These are phyloP conservation scores for Nansenia antarctica DNA, from an alignment of 2,113 vertebrate species.

Conservation along the genomic window DNA sequence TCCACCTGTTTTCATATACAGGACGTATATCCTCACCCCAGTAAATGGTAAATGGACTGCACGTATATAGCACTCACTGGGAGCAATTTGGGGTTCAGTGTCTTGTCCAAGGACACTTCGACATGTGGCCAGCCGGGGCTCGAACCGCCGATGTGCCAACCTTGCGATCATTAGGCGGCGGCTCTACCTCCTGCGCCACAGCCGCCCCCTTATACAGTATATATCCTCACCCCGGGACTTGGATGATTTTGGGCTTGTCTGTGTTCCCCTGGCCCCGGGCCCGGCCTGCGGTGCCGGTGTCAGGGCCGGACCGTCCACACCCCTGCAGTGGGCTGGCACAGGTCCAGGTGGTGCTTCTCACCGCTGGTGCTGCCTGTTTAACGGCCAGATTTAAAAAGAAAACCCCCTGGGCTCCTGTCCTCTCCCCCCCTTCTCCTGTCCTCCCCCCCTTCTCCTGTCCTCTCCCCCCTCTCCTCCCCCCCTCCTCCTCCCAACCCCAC, in stretches of 20 bases:
- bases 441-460: neutral
- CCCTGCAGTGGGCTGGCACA: slow-evolving; percentile 48
- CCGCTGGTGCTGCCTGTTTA: slow-evolving; percentile 27
- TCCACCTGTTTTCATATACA: no score
- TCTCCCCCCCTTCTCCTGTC: neutral
- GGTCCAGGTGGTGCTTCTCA: slow-evolving; percentile 42
- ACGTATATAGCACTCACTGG: no score
- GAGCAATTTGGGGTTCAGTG: no score
- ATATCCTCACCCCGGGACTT: no score
- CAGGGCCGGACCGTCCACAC: slow-evolving; percentile 28
- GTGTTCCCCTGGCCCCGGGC: slow-evolving; percentile 29
- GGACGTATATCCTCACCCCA: no score
- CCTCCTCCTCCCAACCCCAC: neutral
- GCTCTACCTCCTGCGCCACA: no score
- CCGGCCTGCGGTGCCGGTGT: slow-evolving; percentile 19
- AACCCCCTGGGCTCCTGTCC: neutral
- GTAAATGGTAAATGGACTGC: no score
- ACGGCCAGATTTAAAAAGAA: slow-evolving; percentile 10
- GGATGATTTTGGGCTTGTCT: slow-evolving; percentile 2
- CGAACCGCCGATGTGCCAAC: no score
- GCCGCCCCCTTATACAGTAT: no score
- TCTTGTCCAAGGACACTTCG: no score
- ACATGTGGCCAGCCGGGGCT: no score
- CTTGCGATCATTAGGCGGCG: no score
- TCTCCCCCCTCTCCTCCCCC: neutral